Conservation (phyloP, 1,140 invertebrate genomes). For the Trichoplusia ni region DNA sequence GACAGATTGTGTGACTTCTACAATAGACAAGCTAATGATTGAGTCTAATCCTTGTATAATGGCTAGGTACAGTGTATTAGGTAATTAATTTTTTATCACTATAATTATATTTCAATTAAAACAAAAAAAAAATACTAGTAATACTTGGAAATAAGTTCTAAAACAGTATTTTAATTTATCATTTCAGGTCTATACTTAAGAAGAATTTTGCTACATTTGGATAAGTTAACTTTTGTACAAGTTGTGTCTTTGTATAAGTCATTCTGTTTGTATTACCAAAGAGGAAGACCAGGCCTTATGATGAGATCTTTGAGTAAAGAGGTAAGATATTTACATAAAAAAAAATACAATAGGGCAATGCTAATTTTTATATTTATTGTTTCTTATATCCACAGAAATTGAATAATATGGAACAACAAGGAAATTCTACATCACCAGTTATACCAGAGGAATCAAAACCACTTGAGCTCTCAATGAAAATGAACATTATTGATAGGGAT, state of each 20-base stretch:
- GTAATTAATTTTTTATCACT: conserved; percentile 43
- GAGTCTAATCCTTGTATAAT: conserved; percentile 72
- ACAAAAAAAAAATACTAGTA: too few relatives aligned
- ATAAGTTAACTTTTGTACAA: conserved; percentile 91
- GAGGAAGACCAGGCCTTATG: conserved; percentile 75
- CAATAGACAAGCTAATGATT: conserved; percentile 76
- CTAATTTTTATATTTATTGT: neutral
- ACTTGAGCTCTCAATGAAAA: conserved; percentile 67
- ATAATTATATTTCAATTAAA: neutral
- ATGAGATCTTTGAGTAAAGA: conserved; percentile 78
- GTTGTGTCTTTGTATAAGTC: conserved; percentile 86
- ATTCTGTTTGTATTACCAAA: conserved; percentile 85
- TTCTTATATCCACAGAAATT: conserved; percentile 59
- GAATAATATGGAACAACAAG: conserved; percentile 71
- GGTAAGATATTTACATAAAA: conserved; percentile 45
- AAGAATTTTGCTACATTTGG: conserved; percentile 89
- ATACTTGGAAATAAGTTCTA: too few relatives aligned
- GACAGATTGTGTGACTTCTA: conserved; percentile 75
- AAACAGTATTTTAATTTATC: neutral
- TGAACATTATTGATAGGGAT: conserved; percentile 73
- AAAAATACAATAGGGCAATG: neutral
- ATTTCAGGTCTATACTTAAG: conserved; percentile 87
- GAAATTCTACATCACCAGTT: conserved; percentile 43
- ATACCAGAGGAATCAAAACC: conserved; percentile 63
- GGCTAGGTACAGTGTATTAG: conserved; percentile 77